These are phyloP conservation scores for Aplochiton taeniatus DNA, from an alignment of 2,797 vertebrate species.

Conservation along the genomic window DNA sequence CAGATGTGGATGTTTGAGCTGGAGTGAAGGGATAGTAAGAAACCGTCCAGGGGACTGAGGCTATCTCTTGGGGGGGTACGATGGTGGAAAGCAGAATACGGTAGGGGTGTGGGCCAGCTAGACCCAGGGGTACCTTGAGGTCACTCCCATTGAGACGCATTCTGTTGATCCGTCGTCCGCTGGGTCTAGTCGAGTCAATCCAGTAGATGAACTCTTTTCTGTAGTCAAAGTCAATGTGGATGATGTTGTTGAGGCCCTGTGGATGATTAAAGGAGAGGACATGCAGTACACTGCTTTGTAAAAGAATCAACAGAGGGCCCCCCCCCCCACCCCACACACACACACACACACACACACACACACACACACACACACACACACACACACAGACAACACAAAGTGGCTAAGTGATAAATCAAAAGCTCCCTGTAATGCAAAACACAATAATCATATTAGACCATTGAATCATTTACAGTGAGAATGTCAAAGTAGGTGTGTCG, in stretches of 20 bases:
- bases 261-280: conserved; percentile 27
- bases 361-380: too few relatives aligned
- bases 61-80: background rate
- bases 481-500: too few relatives aligned
- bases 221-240: conserved; percentile 97
- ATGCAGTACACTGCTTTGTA: too few relatives aligned
- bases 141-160: conserved; percentile 97
- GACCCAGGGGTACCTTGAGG: conserved; percentile 83
- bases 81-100: conserved; percentile 14
- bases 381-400: too few relatives aligned
- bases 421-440: too few relatives aligned
- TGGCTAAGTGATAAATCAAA: too few relatives aligned
- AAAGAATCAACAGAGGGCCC: too few relatives aligned
- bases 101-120: conserved; percentile 1
- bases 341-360: too few relatives aligned
- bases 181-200: conserved; percentile 97
- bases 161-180: conserved; percentile 94
- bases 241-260: conserved; percentile 96
- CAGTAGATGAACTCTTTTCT: conserved; percentile 98
- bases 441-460: too few relatives aligned
- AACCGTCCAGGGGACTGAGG: conserved; percentile 9
- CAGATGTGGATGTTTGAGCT: background rate
- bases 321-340: too few relatives aligned
- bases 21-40: conserved; percentile 4
- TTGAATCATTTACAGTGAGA: too few relatives aligned